phyloP scores from a whole-genome alignment of 2,797 vertebrate species.

The Micrastur ruficollis region DNA sequence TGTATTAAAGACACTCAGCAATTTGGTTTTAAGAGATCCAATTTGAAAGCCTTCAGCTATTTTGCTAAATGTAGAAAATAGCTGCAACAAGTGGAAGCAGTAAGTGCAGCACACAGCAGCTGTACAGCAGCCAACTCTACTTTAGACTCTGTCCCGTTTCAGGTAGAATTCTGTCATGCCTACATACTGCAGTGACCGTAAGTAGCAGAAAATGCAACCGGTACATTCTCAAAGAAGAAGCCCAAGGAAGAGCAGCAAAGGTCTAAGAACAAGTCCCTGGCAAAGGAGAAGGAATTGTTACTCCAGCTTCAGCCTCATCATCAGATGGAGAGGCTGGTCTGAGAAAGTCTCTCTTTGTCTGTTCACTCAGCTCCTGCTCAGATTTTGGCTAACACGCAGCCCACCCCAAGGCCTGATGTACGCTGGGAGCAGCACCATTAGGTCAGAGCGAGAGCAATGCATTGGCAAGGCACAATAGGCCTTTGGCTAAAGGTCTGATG shows the following conservation, averaged over 20 bases:
- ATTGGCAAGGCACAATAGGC: background rate
- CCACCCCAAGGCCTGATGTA: background rate
- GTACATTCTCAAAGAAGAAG: background rate
- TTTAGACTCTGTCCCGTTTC: background rate
- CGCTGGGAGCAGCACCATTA: background rate
- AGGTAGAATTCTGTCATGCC: background rate
- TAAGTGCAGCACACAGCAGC: background rate
- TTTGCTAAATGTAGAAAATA: background rate
- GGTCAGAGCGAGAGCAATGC: background rate
- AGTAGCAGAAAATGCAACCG: background rate
- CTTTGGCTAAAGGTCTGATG: background rate
- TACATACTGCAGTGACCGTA: background rate
- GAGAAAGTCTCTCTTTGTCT: background rate
- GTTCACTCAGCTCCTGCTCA: background rate
- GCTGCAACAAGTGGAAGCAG: background rate
- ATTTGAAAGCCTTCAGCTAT: background rate
- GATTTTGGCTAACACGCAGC: background rate
- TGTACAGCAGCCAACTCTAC: background rate
- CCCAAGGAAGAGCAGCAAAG: background rate
- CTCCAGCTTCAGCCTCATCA: background rate
- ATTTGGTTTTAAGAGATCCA: background rate
- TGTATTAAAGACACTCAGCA: background rate
- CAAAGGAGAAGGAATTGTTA: background rate
- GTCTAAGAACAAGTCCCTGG: background rate
- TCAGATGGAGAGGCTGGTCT: background rate